These are phyloP conservation scores for Meloidogyne hapla DNA, from an alignment of 1,140 invertebrate genomes.

Conservation along the genomic window DNA sequence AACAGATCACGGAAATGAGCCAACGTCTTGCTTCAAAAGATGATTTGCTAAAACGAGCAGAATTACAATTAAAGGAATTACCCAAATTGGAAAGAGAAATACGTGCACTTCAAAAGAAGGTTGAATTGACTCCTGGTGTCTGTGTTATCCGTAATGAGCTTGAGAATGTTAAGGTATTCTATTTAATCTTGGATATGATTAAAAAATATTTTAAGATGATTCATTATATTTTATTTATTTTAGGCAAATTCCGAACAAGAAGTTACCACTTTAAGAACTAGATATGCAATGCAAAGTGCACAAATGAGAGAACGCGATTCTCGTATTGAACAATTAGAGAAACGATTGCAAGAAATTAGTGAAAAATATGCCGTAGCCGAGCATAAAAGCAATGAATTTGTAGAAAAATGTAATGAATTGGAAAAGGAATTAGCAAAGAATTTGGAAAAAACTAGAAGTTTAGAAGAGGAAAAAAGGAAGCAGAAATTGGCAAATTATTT, in stretches of 20 bases:
- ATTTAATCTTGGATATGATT: too few species aligned
- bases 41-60: constrained; percentile 33
- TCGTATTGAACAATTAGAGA: constrained; percentile 38
- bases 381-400: constrained; percentile 33
- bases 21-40: constrained; percentile 46
- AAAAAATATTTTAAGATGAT: too few species aligned
- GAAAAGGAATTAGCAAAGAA: constrained; percentile 16
- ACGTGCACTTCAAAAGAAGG: constrained; percentile 34
- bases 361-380: constrained; percentile 36
- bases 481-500: not conserved
- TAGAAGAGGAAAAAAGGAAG: constrained; percentile 20
- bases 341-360: constrained; percentile 40
- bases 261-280: constrained; percentile 19
- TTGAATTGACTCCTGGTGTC: constrained; percentile 44
- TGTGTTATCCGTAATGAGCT: constrained; percentile 41
- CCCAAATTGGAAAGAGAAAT: constrained; percentile 45
- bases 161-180: constrained; percentile 43
- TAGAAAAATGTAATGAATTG: constrained; percentile 33
- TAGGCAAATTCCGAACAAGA: constrained; percentile 37
- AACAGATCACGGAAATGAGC: constrained; percentile 50
- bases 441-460: not conserved
- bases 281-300: constrained; percentile 27
- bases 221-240: not conserved
- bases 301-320: constrained; percentile 37
- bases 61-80: constrained; percentile 37